Evolutionary conservation across 2,113 vertebrate genomes (phyloP).

Genomic region (Rhodinocichla rosea): DNA sequence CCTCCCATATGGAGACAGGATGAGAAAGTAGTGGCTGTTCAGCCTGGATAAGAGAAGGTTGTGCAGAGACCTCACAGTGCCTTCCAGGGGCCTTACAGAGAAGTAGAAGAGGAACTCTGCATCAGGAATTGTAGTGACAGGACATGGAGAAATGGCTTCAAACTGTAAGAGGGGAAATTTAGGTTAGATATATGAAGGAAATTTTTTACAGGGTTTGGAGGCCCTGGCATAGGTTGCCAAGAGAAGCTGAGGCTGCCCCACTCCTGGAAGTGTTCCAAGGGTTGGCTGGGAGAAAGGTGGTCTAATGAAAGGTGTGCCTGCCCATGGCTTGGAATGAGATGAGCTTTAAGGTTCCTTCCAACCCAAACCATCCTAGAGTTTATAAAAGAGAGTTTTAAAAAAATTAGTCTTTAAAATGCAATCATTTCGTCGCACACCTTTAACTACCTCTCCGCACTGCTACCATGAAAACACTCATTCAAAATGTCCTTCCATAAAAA

Average conservation of each 20-base stretch:
- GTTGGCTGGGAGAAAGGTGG: background rate
- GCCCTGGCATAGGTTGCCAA: background rate
- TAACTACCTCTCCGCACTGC: background rate
- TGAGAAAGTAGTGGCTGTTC: background rate
- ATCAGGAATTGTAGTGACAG: background rate
- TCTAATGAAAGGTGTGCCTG: background rate
- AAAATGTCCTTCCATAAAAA: background rate
- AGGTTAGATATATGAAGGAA: background rate
- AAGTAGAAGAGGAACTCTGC: background rate
- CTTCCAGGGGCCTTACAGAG: background rate
- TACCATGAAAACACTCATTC: background rate
- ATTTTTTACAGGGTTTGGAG: background rate
- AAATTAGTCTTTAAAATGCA: background rate
- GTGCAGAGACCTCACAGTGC: fast-evolving
- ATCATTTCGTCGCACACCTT: background rate
- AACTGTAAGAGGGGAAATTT: background rate
- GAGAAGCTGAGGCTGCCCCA: background rate
- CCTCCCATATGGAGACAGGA: background rate
- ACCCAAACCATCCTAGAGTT: background rate
- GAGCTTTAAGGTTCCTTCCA: background rate
- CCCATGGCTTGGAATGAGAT: background rate
- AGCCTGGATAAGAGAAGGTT: background rate
- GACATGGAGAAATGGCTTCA: background rate
- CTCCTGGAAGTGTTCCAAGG: background rate
- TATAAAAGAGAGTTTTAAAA: background rate